Evolutionary conservation across 2,888 invertebrate genomes (phyloP), one percentile per base, ranked within the genome.

Genomic region (Amblyjoppa fuscipennis): DNA sequence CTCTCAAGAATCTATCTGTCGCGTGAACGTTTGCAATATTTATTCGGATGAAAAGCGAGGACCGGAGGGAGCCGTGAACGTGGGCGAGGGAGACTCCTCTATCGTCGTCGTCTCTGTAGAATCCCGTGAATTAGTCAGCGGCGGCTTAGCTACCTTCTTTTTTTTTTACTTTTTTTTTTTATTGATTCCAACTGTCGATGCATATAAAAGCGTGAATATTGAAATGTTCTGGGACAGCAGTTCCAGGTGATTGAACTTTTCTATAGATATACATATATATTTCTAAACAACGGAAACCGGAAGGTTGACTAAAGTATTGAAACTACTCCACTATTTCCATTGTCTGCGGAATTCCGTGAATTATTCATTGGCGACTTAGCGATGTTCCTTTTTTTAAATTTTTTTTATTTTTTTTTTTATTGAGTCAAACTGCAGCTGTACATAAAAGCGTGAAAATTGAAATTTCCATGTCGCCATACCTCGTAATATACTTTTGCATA

Each of bases 1-100:
- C 90, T 92, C 90, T 91, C 90, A 90, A 91, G 92, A 91, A 88
- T 90, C 74, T 20, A 45, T 16, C 41, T 68, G 90, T 90, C 90
- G 88, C 86, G 88, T 88, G 88, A 84, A 89, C 89, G 89, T 89
- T 90, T 91, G 91, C 91, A 92, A 92, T 92, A 91, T 92, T 91
- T 91, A 90, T 92, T 88, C 88, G 87, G 88, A 86, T 87, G 90
- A 89, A 89, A 88, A 81, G 84, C 61, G 34, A 6, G 28, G 20
- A n/a, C 53, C n/a, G 45, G 59, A 75, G 81, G 81, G 81, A 77
- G 78, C 73, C 74, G 81, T 76, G 66, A 70, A 59, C 34, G 53
- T 20, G 69, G 56, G 25, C 66, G 53, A 56, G 53, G 20, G 53
- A 56, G 20, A 20, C 20, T 56, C 45, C 45, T 49, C 45, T 16